Conservation (phyloP, 1,140 invertebrate species). For the Penaeus indicus region DNA sequence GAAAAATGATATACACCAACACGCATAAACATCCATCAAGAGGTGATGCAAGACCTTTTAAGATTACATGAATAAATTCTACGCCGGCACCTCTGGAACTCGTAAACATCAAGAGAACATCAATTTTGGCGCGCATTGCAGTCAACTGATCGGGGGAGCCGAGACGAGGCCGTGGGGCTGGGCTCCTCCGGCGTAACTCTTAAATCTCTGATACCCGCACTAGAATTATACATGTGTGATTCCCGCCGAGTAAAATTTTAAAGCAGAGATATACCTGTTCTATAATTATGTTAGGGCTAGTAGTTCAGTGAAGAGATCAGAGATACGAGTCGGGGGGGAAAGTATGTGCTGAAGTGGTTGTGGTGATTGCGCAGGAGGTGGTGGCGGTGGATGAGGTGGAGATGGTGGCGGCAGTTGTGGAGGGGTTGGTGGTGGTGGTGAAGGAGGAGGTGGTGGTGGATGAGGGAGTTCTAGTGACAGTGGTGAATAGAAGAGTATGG, state of each 20-base stretch:
- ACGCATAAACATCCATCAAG: background rate
- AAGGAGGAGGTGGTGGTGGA: background rate
- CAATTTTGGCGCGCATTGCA: slow-evolving; percentile 40
- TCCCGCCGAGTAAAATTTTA: background rate
- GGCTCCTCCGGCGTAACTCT: background rate
- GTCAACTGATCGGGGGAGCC: slow-evolving; percentile 18
- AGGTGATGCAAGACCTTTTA: slow-evolving; percentile 1
- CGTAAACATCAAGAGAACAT: slow-evolving; percentile 39
- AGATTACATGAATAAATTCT: slow-evolving; percentile 29
- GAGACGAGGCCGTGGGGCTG: background rate
- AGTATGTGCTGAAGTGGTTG: no score
- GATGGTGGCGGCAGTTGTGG: background rate
- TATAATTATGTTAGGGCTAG: background rate
- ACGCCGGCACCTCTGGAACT: slow-evolving; percentile 24
- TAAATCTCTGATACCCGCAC: background rate
- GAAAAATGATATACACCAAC: slow-evolving; percentile 21
- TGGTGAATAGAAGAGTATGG: background rate
- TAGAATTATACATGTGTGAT: slow-evolving; percentile 17
- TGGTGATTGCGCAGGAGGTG: background rate
- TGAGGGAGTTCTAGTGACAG: background rate
- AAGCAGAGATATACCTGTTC: no score
- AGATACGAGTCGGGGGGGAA: no score
- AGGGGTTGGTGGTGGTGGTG: background rate
- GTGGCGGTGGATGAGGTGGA: background rate
- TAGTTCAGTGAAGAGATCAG: background rate